phyloP scores from a whole-genome alignment of 2,113 vertebrate species.

The Fulica atra region DNA sequence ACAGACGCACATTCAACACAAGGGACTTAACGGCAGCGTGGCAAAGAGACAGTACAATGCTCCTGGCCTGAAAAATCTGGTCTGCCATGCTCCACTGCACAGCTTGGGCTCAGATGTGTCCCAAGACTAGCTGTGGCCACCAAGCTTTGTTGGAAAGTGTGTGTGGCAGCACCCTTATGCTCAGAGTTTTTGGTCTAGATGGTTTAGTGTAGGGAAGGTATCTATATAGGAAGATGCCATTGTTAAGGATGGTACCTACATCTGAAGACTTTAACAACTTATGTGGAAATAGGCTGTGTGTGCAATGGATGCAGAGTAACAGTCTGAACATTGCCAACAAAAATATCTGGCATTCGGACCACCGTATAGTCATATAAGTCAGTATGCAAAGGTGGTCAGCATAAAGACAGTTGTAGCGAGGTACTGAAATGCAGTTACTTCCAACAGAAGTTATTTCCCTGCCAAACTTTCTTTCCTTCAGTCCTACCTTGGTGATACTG shows the following conservation, averaged over 20 bases:
- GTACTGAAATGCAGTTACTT: background rate
- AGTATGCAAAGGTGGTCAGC: background rate
- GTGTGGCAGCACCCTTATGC: background rate
- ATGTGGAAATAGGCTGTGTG: background rate
- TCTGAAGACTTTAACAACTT: background rate
- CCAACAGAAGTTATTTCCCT: background rate
- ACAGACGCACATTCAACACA: background rate
- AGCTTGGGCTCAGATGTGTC: background rate
- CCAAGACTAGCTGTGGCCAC: background rate
- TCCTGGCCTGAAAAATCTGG: background rate
- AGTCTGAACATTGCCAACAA: background rate
- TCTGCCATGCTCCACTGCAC: background rate
- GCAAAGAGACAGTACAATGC: background rate
- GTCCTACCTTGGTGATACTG: background rate
- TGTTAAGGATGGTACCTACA: accelerated
- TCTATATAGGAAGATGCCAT: no score
- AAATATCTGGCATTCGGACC: background rate
- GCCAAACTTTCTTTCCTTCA: background rate
- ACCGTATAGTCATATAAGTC: background rate
- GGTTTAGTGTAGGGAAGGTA: background rate
- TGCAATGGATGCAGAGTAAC: background rate
- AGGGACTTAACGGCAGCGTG: background rate
- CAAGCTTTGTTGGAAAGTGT: background rate
- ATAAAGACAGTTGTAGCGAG: background rate
- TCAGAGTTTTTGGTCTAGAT: background rate